Evolutionary conservation across 2,888 invertebrate genomes (phyloP), one percentile per base, ranked within the genome.

Genomic region (Euplagia quadripunctaria): DNA sequence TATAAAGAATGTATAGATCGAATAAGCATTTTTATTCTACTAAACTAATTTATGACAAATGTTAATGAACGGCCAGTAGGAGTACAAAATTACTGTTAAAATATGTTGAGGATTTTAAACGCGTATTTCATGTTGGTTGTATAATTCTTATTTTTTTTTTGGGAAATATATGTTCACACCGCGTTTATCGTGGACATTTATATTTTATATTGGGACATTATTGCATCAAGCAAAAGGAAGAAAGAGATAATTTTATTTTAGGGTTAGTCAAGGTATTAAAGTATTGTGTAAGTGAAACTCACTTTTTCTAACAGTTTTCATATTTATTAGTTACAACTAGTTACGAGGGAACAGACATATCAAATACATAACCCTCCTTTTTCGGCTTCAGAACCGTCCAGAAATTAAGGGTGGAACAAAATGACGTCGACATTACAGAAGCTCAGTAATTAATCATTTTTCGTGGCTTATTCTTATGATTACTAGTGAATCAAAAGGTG

Each of bases 1-100:
- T 73, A 71, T 77, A 77, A 73, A 81, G 74, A 77, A 70, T 64
- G 51, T 74, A 77, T 58, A 83, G 63, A 73, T 64, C 49, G 66
- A 51, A 52, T 65, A 82, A 79, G 81, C 77, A 73, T 74, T 16
- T 65, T 42, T 46, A 51, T 73, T 77, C 68, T 81, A 81, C 70
- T 70, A 63, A 66, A 14, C 70, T 72, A 78, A 73, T 20, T 49
- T 73, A 72, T 69, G 70, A 73, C 58, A 75, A 73, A 74, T 65
- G 31, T 73, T 70, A 72, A 68, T 70, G 70, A 77, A 79, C 76
- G 67, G 68, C 72, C 73, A 79, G 72, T 74, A 76, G 68, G 68
- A 68, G 55, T 55, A 55, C 55, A 42, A 11, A 41, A 0, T 67
- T 67, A 46, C n/a, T 64, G n/a, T 20, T n/a, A 17, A 11, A 8